Evolutionary conservation across 1,140 invertebrate species (phyloP), one percentile per base, ranked within the genome.

Genomic region (Drosophila elegans): DNA sequence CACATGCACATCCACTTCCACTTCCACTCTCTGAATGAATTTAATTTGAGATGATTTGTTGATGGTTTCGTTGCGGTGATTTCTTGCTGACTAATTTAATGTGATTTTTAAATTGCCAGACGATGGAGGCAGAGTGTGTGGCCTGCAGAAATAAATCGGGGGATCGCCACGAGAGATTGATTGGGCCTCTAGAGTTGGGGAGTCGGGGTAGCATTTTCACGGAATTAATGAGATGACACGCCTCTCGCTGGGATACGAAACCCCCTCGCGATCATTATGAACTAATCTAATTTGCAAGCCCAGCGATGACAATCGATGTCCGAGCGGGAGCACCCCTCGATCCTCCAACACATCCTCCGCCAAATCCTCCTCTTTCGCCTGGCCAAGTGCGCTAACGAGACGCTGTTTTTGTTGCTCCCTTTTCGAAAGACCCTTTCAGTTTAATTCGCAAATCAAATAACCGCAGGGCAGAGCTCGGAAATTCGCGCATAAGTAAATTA

Each of bases 11-110:
- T 41, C 25, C 38, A 39, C 9, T 7, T 42, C 45, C 32, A 36
- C 54, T 16, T 56, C 57, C 39, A 39, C 62, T 74, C 78, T 79
- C 48, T 88, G 79, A 88, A 88, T 88, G 84, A 89, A 89, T 89
- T 89, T 89, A 89, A 89, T 89, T 89, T 89, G 85, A 84, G 84
- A 89, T 89, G 84, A 89, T 89, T 89, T 89, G 84, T 89, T 89
- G 84, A 89, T 89, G 84, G 85, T 89, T 89, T 89, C 84, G 84
- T 89, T 89, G 84, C 85, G 85, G 84, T 89, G 84, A 89, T 89
- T 89, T 89, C 84, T 89, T 89, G 84, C 84, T 89, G 84, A 89
- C 84, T 89, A 89, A 89, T 89, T 89, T 89, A 89, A 89, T 89
- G 84, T 89, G 84, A 89, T 89, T 89, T 89, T 89, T 89, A 89